Conservation (phyloP, 2,888 invertebrate species). For the Limnephilus marmoratus region DNA sequence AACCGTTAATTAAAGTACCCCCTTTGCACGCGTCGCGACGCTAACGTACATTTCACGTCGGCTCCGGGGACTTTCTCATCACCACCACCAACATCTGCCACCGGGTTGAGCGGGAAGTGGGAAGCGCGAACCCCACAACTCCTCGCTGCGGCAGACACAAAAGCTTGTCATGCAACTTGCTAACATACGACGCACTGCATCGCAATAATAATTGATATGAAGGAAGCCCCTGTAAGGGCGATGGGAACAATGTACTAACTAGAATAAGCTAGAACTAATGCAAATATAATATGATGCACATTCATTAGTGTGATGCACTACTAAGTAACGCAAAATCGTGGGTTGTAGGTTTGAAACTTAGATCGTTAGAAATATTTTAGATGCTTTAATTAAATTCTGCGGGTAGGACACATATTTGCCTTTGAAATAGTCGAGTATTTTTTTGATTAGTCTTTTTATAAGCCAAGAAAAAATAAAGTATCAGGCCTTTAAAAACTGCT, state of each 20-base stretch:
- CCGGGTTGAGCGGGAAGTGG: neutral
- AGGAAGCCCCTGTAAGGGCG: neutral
- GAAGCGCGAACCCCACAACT: neutral
- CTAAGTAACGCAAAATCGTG: no score
- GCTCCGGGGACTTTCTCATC: neutral
- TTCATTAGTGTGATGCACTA: neutral
- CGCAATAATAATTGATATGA: neutral
- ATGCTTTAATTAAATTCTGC: no score
- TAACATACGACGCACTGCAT: neutral
- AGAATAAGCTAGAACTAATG: neutral
- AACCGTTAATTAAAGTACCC: neutral
- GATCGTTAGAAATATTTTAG: no score
- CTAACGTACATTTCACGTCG: neutral
- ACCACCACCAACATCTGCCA: neutral
- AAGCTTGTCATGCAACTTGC: neutral
- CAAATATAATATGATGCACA: neutral
- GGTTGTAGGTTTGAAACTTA: no score
- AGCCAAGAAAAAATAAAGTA: no score
- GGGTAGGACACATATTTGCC: no score
- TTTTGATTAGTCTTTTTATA: no score
- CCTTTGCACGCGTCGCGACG: neutral
- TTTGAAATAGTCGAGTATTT: no score
- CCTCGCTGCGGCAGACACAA: neutral
- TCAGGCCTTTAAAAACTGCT: no score
- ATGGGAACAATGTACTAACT: neutral